These are phyloP conservation scores for Drosophila emarginata DNA, from an alignment of 2,888 invertebrate species.

Conservation along the genomic window DNA sequence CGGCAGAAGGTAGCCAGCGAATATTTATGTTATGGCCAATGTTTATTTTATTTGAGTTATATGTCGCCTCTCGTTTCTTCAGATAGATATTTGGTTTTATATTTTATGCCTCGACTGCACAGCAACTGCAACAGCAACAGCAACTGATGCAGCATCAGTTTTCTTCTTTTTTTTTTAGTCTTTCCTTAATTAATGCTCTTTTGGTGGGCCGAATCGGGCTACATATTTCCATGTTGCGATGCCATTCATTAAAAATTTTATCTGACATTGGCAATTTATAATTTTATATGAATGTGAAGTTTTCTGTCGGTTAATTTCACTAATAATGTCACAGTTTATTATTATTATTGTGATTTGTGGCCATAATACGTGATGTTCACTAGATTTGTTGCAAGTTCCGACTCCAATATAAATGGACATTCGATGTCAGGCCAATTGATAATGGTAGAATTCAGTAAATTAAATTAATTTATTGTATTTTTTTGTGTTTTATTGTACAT, in stretches of 20 bases:
- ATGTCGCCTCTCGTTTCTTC: constrained; percentile 55
- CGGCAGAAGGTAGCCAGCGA: constrained; percentile 43
- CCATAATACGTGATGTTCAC: constrained; percentile 53
- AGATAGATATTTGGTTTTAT: constrained; percentile 31
- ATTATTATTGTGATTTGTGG: constrained; percentile 59
- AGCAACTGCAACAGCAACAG: constrained; percentile 38
- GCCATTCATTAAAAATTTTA: constrained; percentile 61
- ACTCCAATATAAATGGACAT: constrained; percentile 46
- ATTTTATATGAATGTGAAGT: constrained; percentile 37
- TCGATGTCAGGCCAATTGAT: constrained; percentile 26
- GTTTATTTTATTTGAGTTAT: constrained; percentile 72
- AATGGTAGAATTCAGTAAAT: no score
- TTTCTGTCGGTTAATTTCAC: constrained; percentile 42
- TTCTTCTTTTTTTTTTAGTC: constrained; percentile 19
- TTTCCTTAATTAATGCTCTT: constrained; percentile 65
- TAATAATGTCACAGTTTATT: constrained; percentile 64
- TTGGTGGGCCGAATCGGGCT: constrained; percentile 51
- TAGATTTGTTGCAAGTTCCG: constrained; percentile 42
- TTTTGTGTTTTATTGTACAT: neutral
- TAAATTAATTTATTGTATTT: neutral
- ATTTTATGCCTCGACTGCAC: constrained; percentile 46
- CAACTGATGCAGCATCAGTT: neutral
- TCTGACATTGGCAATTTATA: constrained; percentile 71
- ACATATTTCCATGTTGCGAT: constrained; percentile 41
- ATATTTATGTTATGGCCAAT: constrained; percentile 75